Evolutionary conservation across 2,888 invertebrate genomes (phyloP), one percentile per base, ranked within the genome.

Genomic region (Julus scanicus): DNA sequence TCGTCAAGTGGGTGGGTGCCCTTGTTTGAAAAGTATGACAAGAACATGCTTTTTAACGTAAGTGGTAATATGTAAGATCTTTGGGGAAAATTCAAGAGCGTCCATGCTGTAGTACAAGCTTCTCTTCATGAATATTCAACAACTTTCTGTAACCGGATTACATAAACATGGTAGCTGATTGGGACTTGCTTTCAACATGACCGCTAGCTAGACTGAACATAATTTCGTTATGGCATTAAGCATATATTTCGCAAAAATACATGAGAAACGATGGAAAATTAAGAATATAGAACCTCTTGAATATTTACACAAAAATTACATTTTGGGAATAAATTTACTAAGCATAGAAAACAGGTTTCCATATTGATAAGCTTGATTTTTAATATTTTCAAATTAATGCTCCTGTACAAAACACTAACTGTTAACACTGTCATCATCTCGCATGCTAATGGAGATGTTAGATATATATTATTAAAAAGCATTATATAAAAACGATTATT

Each of bases 191-290:
- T 80, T 80, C 80, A 80, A 80, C 29, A 80, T 80, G 80, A 37
- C 80, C 80, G 80, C 29, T 37, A 39, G 80, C 37, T 29, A 29
- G 29, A 29, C 29, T 37, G 29, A 80, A 4, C 37, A 80, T 80
- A 80, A 80, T 80, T 80, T 37, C 37, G 80, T 80, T 80, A 80
- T 80, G 37, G 80, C 80, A 80, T 80, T 80, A 80, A 80, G 37
- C 37, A 80, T 80, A 37, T 80, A 80, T 29, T 80, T 37, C 2
- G 80, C 80, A 80, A 80, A 80, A 4, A 9, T 29, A 11, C 63
- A 29, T 20, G 80, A 8, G 37, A 80, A 37, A 80, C 80, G 37
- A 80, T 80, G 80, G 37, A 20, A 3, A n/a, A 20, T n/a, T 63
- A n/a, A 63, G 5, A 57, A 17, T 17, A 8, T 49, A 53, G 13